Conservation (phyloP, 2,888 invertebrate species). For the Heteromyza rotundicornis region DNA sequence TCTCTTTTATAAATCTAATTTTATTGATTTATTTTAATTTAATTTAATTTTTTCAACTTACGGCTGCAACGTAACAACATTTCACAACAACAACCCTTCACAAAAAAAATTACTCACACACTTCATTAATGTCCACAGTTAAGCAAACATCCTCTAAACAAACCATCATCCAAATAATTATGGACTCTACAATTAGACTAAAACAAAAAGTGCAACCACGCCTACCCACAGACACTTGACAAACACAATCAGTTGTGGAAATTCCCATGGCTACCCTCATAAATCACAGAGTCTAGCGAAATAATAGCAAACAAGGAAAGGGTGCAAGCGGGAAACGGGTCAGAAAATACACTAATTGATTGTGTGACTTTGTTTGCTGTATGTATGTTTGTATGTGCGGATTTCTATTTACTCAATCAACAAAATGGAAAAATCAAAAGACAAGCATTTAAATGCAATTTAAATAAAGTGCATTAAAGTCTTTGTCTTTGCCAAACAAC, state of each 20-base stretch:
- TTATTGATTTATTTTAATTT: no score
- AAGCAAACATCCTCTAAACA: no score
- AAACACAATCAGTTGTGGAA: not conserved
- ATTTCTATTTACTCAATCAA: not conserved
- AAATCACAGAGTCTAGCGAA: not conserved
- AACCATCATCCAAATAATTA: no score
- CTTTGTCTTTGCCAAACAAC: not conserved
- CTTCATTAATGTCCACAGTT: no score
- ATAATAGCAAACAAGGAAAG: not conserved
- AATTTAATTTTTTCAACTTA: no score
- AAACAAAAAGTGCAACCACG: not conserved
- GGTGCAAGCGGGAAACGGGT: not conserved
- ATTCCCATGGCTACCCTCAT: not conserved
- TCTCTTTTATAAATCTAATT: no score
- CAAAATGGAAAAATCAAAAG: not conserved
- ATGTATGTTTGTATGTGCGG: not conserved
- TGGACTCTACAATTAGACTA: no score
- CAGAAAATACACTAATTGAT: not conserved
- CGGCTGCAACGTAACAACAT: no score
- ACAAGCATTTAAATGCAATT: constrained; percentile 1
- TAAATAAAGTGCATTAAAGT: not conserved
- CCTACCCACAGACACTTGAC: not conserved
- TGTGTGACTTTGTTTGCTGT: no score
- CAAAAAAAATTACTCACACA: no score
- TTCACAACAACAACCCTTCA: no score